phyloP scores from a whole-genome alignment of 2,888 invertebrate species.

The Epinotia demarniana region DNA sequence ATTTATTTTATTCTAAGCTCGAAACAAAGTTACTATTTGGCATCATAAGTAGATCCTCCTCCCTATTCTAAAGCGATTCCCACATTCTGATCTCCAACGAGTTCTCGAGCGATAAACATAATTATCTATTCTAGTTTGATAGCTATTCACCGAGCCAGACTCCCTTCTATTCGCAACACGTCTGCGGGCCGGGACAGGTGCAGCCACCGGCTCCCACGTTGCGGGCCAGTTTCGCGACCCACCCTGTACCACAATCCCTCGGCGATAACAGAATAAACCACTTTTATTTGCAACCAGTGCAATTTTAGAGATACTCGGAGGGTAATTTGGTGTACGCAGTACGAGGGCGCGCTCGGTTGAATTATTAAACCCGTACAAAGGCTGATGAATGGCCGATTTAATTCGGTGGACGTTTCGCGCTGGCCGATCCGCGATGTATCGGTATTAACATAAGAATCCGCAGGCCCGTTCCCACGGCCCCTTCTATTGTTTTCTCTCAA shows the following conservation, averaged over 20 bases:
- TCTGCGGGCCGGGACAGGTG: constrained; percentile 43
- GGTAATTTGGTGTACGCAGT: constrained; percentile 46
- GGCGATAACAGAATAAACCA: constrained; percentile 6
- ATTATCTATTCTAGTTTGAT: constrained; percentile 44
- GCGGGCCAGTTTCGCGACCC: constrained; percentile 41
- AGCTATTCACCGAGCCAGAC: constrained; percentile 39
- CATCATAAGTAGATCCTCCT: constrained; percentile 12
- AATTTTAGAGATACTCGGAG: constrained; percentile 12
- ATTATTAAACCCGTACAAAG: constrained; percentile 72
- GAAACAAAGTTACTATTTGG: not conserved
- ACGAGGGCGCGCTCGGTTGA: constrained; percentile 61
- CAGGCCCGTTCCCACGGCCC: constrained; percentile 70
- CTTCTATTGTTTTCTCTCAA: constrained; percentile 59
- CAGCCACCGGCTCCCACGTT: constrained; percentile 44
- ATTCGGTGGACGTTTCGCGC: constrained; percentile 59
- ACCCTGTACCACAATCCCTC: constrained; percentile 37
- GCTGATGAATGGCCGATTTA: constrained; percentile 66
- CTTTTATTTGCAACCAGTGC: constrained; percentile 12
- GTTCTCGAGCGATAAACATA: constrained; percentile 22
- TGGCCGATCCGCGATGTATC: constrained; percentile 73
- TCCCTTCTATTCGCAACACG: constrained; percentile 43
- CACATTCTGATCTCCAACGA: constrained; percentile 32
- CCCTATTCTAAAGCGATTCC: constrained; percentile 31
- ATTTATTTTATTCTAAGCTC: not conserved
- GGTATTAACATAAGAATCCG: constrained; percentile 76